These are phyloP conservation scores for Apamea epomidion DNA, from an alignment of 2,888 invertebrate genomes.

Conservation along the genomic window DNA sequence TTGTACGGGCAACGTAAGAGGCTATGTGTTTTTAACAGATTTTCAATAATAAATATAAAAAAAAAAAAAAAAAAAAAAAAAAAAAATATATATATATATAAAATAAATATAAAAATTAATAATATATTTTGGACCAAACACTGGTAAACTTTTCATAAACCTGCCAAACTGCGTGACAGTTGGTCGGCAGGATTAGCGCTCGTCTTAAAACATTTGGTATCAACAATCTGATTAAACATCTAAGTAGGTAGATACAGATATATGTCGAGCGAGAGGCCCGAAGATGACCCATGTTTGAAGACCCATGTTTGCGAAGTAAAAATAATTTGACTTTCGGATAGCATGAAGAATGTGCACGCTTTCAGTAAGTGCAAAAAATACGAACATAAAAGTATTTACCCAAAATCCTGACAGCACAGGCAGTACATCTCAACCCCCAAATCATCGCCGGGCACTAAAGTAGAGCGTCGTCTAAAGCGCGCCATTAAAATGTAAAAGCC, in stretches of 20 bases:
- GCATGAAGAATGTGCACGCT: neutral
- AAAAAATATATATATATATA: too few species aligned
- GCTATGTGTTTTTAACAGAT: neutral
- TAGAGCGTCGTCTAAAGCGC: constrained; percentile 69
- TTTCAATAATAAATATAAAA: neutral
- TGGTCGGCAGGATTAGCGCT: neutral
- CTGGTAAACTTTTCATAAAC: too few species aligned
- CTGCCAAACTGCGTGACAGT: too few species aligned
- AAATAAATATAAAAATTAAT: neutral
- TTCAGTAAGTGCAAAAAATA: neutral
- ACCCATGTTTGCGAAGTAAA: neutral
- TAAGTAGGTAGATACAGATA: neutral
- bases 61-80: too few species aligned
- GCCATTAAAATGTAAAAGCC: constrained; percentile 83
- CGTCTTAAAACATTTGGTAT: neutral
- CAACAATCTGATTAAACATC: neutral
- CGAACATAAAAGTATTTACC: neutral
- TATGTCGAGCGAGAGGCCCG: neutral
- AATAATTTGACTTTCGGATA: neutral
- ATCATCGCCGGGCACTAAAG: constrained; percentile 65
- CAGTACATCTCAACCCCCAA: constrained; percentile 53
- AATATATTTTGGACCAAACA: neutral
- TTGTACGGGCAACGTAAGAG: neutral
- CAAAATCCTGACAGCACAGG: constrained; percentile 5
- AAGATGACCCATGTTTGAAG: neutral